Evolutionary conservation across 2,888 invertebrate species (phyloP), one percentile per base, ranked within the genome.

Genomic region (Stenoptilia bipunctidactyla): DNA sequence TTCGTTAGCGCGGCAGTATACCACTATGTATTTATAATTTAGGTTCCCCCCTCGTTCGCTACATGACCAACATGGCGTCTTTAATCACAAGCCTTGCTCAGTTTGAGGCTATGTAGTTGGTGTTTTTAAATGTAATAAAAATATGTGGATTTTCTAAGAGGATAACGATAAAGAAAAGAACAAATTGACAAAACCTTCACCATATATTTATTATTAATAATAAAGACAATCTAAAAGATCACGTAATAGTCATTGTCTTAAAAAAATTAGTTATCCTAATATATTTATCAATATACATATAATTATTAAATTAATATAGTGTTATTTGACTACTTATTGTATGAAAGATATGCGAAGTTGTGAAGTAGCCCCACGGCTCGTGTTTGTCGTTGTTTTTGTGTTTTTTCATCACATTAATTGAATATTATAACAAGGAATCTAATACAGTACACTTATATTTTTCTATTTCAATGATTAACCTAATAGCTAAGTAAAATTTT

Each of bases 141-240:
- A n/a, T n/a, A n/a, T n/a, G n/a, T n/a, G n/a, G n/a, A n/a, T n/a
- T n/a, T n/a, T n/a, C n/a, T n/a, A n/a, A n/a, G n/a, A n/a, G n/a
- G n/a, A n/a, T n/a, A n/a, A n/a, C n/a, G n/a, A n/a, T 37, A 48
- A 67, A 71, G 71, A 79, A 67, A 69, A 76, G 74, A 76, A 72
- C 68, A 58, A 76, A 56, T 71, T 66, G 73, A 76, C 76, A 75
- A 83, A 82, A 83, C 79, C 77, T 83, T 82, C 80, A 82, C 82
- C 83, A 82, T 82, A 79, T 82, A 82, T 83, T 83, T 82, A 83
- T 82, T 82, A n/a, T n/a, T n/a, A n/a, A n/a, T n/a, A 82, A 83
- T 83, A 83, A 83, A 83, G 82, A 83, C 83, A 83, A 80, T 83
- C 83, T 83, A 83, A 83, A 83, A 83, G 83, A 82, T 83, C 83